Evolutionary conservation across 2,113 vertebrate species (phyloP).

Genomic region (Vicugna pacos): DNA sequence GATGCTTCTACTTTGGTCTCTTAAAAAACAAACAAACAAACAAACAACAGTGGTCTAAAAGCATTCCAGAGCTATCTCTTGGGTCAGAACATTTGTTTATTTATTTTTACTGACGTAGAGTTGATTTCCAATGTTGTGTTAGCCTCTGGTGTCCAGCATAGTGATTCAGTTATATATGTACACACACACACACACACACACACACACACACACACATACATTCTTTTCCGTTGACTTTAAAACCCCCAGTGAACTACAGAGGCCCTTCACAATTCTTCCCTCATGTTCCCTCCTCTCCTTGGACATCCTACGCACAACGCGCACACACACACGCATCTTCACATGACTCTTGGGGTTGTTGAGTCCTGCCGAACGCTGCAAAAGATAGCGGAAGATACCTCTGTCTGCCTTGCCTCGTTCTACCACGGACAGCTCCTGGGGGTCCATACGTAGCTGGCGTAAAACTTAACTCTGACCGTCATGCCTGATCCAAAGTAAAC

Average conservation of each 20-base stretch:
- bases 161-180: too few species aligned
- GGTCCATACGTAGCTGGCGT: background rate
- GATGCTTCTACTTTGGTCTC: background rate
- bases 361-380: background rate
- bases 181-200: too few species aligned
- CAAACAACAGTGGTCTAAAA: background rate
- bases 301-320: rapidly evolving
- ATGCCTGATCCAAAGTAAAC: background rate
- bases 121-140: too few species aligned
- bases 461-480: background rate
- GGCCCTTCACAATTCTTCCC: background rate
- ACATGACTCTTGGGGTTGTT: background rate
- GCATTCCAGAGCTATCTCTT: constrained; percentile 63
- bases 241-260: too few species aligned
- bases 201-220: too few species aligned
- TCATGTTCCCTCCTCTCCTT: background rate
- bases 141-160: too few species aligned
- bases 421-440: background rate
- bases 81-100: constrained; percentile 5
- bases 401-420: background rate
- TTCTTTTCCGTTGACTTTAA: background rate
- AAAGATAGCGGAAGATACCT: background rate
- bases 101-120: too few species aligned
- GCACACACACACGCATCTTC: background rate
- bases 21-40: constrained; percentile 26